Conservation (phyloP, 1,140 invertebrate species). For the Cheumatopsyche charites region DNA sequence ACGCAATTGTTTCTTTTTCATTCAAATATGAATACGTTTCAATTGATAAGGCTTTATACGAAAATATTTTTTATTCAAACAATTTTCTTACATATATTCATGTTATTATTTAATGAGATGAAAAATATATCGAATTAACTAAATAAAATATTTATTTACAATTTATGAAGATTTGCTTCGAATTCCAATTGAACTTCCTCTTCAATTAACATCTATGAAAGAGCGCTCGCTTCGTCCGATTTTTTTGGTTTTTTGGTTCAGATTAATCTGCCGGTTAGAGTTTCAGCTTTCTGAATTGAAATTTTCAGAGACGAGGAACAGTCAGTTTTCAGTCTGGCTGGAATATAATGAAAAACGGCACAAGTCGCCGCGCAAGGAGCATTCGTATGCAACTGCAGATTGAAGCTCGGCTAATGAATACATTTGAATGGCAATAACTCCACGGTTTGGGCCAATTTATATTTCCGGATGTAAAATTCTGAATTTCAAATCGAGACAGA, state of each 20-base stretch:
- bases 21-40: too few relatives aligned
- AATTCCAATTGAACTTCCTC: too few relatives aligned
- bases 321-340: not conserved
- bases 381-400: not conserved
- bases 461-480: not conserved
- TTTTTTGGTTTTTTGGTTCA: too few relatives aligned
- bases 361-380: not conserved
- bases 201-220: too few relatives aligned
- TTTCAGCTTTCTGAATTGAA: not conserved
- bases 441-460: conserved; percentile 23
- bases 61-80: too few relatives aligned
- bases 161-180: too few relatives aligned
- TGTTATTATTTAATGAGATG: too few relatives aligned
- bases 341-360: not conserved
- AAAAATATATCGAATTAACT: too few relatives aligned
- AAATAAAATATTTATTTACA: too few relatives aligned
- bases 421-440: conserved; percentile 30
- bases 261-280: not conserved
- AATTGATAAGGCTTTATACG: too few relatives aligned
- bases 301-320: not conserved
- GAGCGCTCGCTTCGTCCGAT: too few relatives aligned
- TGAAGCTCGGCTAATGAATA: conserved; percentile 27
- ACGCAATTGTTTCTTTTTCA: not conserved
- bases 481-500: not conserved
- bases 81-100: too few relatives aligned